Evolutionary conservation across 2,113 vertebrate genomes (phyloP).

Genomic region (Sander lucioperca): DNA sequence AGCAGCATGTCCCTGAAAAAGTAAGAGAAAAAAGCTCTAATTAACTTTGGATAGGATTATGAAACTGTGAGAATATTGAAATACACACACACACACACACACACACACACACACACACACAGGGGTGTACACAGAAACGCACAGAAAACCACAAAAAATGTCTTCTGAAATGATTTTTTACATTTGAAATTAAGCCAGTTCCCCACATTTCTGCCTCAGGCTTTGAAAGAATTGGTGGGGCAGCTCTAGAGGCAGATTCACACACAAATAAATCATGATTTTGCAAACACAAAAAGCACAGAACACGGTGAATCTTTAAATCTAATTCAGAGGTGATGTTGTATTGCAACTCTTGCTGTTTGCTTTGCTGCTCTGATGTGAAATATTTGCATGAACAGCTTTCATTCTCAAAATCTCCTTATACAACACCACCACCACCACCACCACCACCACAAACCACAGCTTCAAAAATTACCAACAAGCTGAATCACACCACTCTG

Average conservation of each 20-base stretch:
- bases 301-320: not conserved
- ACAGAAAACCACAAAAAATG: not conserved
- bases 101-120: not conserved
- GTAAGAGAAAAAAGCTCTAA: too few species aligned
- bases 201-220: not conserved
- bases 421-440: constrained; percentile 5
- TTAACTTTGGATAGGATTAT: too few species aligned
- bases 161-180: too few species aligned
- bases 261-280: not conserved
- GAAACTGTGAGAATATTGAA: too few species aligned
- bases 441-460: constrained; percentile 1
- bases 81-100: not conserved
- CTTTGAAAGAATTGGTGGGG: not conserved
- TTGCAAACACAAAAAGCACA: not conserved
- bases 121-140: not conserved
- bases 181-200: not conserved
- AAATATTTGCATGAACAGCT: not conserved
- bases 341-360: too few species aligned
- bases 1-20: too few species aligned
- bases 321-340: too few species aligned
- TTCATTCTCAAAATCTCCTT: not conserved
- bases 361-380: not conserved
- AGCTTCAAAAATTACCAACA: not conserved
- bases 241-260: not conserved
- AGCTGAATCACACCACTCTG: constrained; percentile 17